Conservation (phyloP, 1,140 invertebrate genomes). For the Callitettix versicolor region DNA sequence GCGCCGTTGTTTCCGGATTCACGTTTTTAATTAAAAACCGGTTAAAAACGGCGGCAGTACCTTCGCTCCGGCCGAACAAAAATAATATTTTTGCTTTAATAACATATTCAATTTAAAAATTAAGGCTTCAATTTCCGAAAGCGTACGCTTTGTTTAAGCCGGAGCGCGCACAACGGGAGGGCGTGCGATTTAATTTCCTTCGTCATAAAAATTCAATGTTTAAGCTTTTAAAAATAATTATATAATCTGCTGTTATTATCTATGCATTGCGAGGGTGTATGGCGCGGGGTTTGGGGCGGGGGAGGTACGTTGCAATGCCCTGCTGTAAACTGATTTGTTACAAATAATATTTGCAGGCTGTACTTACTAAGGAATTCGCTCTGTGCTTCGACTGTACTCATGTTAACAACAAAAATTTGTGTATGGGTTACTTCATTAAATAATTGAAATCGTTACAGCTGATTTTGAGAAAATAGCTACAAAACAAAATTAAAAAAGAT, state of each 20-base stretch:
- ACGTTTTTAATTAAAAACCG: conserved; percentile 7
- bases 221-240: conserved; percentile 20
- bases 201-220: conserved; percentile 20
- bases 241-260: conserved; percentile 19
- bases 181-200: conserved; percentile 17
- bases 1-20: background rate
- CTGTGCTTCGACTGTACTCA: too few relatives aligned
- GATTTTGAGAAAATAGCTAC: too few relatives aligned
- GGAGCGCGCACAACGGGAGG: background rate
- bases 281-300: background rate
- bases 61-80: background rate
- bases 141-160: conserved; percentile 10
- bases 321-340: too few relatives aligned
- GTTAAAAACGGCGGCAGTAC: background rate
- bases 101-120: conserved; percentile 20
- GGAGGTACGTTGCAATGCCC: background rate
- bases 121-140: conserved; percentile 17
- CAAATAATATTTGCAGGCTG: too few relatives aligned
- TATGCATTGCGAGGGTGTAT: background rate
- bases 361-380: too few relatives aligned
- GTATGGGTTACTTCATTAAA: too few relatives aligned
- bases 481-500: too few relatives aligned
- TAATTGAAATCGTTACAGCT: too few relatives aligned
- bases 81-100: conserved; percentile 13
- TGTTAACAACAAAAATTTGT: too few relatives aligned